Evolutionary conservation across 2,888 invertebrate species (phyloP).

Genomic region (Drosophila birchii): DNA sequence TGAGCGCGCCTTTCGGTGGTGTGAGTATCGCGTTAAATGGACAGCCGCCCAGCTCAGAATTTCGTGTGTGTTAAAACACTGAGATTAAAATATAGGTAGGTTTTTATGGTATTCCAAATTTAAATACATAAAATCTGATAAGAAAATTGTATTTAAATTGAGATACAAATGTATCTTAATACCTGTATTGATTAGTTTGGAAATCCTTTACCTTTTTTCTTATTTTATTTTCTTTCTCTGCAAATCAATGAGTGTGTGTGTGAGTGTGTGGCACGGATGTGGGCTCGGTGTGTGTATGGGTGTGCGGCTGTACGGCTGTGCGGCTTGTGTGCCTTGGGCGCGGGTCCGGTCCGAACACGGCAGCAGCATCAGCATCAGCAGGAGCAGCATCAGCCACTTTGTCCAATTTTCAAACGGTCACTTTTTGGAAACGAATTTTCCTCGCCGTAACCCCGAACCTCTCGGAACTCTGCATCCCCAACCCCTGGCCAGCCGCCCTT

Average conservation of each 20-base stretch:
- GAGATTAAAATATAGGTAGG: background rate
- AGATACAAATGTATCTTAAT: no score
- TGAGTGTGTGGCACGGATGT: conserved; percentile 1
- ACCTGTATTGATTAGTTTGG: no score
- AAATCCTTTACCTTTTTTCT: no score
- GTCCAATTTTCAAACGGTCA: conserved; percentile 80
- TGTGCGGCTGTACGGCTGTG: conserved; percentile 60
- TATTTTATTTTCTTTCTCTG: background rate
- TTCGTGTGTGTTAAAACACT: conserved; percentile 44
- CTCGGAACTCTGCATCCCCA: conserved; percentile 14
- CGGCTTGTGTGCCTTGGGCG: conserved; percentile 75
- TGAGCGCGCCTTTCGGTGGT: conserved; percentile 52
- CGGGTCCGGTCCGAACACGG: conserved; percentile 43
- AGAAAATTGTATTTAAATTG: background rate
- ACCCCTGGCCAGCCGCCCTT: conserved; percentile 43
- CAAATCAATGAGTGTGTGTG: background rate
- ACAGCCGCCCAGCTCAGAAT: conserved; percentile 65
- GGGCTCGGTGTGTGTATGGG: conserved; percentile 25
- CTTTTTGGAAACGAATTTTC: conserved; percentile 74
- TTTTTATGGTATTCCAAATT: background rate
- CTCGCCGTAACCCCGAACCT: conserved; percentile 26
- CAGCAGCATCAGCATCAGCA: conserved; percentile 49
- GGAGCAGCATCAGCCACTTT: conserved; percentile 70
- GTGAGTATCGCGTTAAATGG: conserved; percentile 70
- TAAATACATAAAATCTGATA: fast-evolving